A percentile compares a stretch with the other conserved stretches of the same genome.
Evolutionary conservation across 2,888 invertebrate species (phyloP).

Genomic region (Ptilodon capucinus): DNA sequence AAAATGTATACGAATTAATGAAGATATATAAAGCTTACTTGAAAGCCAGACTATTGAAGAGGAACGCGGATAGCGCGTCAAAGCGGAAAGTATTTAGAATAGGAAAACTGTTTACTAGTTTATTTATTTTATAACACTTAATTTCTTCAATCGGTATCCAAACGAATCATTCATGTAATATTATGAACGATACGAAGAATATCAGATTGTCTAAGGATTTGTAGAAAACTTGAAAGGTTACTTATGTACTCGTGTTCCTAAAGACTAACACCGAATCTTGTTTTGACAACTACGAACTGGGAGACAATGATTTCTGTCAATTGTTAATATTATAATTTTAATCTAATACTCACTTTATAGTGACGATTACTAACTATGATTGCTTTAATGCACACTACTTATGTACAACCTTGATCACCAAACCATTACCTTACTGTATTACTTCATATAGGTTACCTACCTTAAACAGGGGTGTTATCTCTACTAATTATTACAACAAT

Average conservation of each 20-base stretch:
- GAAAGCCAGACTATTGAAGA: conserved; percentile 35
- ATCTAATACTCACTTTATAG: neutral
- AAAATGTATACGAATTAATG: neutral
- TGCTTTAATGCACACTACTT: no score
- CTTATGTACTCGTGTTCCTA: conserved; percentile 1
- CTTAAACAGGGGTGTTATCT: neutral
- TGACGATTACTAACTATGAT: neutral
- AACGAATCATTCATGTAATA: conserved; percentile 44
- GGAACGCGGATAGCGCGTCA: conserved; percentile 20
- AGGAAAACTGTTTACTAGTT: conserved; percentile 13
- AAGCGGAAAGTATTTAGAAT: conserved; percentile 27
- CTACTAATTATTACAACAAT: neutral
- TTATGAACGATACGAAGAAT: neutral
- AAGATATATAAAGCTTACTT: conserved; percentile 12
- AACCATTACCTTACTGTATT: no score
- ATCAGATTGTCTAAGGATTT: conserved; percentile 7
- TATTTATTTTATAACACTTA: conserved; percentile 19
- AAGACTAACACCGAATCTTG: conserved; percentile 12
- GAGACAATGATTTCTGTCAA: conserved; percentile 24
- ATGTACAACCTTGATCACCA: no score
- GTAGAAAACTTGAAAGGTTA: conserved; percentile 6
- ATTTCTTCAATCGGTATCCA: conserved; percentile 40
- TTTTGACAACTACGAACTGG: conserved; percentile 15
- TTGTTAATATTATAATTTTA: neutral
- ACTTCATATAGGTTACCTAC: no score